Base-by-base conservation (phyloP, 2,797 vertebrate genomes). In the Sciaenops ocellatus region DNA sequence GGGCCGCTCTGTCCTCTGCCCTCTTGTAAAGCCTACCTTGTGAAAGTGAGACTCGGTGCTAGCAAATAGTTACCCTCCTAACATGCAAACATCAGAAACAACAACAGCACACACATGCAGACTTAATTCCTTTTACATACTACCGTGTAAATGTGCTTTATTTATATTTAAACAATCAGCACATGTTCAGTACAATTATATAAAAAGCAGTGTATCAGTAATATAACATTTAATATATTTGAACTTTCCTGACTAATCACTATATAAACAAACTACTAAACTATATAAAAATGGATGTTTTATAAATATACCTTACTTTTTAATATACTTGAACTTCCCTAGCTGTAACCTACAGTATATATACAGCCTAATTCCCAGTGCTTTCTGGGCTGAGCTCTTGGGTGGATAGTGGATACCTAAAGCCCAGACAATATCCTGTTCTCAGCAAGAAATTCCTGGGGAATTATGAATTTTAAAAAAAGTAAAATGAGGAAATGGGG, bases 341-440 rank as follows among this genome's bases (percentile, higher is more conserved):
- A 2, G 41, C 51, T 69, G n/a, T 64, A 63, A 69, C 41, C 22
- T 68, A 16, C 42, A 38, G 34, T 54, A 51, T 20, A 68, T 70
- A 82, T 76, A 60, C 65, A 73, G 54, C 4, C 57, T 78, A 69
- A 79, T 70, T 86, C 70, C 60, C 6, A 1, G 60, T 78, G 55
- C 89, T 88, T 80, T 70, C 79, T 76, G 34, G 76, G 70, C 74
- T 85, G 67, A 71, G 73, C 79, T 82, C 62, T 50, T 57, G 59
- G 84, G 80, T 80, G 79, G 75, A 77, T 57, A 13, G 81, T 74
- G 76, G 76, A 88, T 83, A 85, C 79, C 76, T 82, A 90, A 89
- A 90, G 77, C 85, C 66, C 1, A 84, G 85, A 87, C 93, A 93
- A 93, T 92, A 93, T 93, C 92, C 89, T 93, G 91, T 92, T 89